These are phyloP conservation scores for Fukomys damarensis DNA, from an alignment of 2,113 vertebrate species.

Conservation along the genomic window DNA sequence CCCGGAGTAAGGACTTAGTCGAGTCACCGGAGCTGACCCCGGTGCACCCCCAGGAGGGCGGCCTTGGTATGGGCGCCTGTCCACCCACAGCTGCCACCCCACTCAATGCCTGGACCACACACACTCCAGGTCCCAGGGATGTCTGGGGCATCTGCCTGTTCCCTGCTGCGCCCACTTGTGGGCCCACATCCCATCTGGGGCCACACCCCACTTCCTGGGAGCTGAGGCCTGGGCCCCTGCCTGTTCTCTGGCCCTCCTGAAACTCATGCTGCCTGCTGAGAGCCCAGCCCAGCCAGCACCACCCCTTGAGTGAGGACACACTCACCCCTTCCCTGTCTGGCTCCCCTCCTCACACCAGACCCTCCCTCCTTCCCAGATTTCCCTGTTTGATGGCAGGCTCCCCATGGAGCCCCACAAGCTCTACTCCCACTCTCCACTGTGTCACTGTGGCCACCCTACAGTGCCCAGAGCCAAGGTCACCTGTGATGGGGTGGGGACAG, in stretches of 20 bases:
- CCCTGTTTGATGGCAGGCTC: background rate
- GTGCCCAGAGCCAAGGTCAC: background rate
- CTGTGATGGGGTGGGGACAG: background rate
- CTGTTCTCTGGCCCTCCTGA: background rate
- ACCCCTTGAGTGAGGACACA: rapidly evolving
- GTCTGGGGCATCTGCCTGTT: conserved; percentile 30
- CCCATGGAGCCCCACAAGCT: background rate
- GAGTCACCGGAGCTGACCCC: background rate
- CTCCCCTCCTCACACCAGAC: background rate
- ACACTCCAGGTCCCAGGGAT: conserved; percentile 49
- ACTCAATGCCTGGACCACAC: background rate
- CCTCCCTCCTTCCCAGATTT: background rate
- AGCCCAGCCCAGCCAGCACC: background rate
- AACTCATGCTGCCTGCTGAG: background rate
- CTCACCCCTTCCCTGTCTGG: no score
- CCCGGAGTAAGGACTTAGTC: background rate
- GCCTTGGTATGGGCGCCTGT: background rate
- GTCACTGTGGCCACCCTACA: background rate
- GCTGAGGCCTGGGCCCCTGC: background rate
- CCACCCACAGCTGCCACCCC: background rate
- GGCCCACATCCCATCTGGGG: conserved; percentile 49
- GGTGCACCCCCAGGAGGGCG: no score
- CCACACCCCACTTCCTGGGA: background rate
- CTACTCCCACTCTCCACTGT: background rate
- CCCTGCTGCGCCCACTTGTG: background rate